Percentiles rank a stretch among this genome's conserved stretches.
Conservation (phyloP, 2,113 vertebrate genomes). For the Chroicocephalus ridibundus region DNA sequence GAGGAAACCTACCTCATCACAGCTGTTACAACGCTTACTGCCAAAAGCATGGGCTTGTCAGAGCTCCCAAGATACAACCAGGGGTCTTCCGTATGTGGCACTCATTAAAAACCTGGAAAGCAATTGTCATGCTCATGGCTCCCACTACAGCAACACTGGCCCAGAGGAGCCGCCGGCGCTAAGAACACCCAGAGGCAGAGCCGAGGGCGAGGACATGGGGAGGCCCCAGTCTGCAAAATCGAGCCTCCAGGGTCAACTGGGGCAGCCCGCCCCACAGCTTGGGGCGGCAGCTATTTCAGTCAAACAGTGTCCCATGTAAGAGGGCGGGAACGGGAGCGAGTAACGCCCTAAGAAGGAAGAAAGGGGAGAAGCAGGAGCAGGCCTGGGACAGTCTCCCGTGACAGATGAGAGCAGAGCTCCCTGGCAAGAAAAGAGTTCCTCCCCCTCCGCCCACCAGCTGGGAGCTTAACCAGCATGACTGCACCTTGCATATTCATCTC, state of each 20-base stretch:
- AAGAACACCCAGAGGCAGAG: not conserved
- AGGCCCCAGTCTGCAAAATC: not conserved
- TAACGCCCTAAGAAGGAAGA: conserved; percentile 46
- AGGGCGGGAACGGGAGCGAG: not conserved
- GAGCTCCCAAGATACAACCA: not conserved
- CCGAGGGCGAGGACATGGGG: accelerated
- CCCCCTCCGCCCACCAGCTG: not conserved
- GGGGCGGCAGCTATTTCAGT: not conserved
- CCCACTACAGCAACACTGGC: not conserved
- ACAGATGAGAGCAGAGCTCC: not conserved
- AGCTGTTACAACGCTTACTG: conserved; percentile 23
- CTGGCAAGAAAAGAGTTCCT: conserved; percentile 13
- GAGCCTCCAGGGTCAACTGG: not conserved
- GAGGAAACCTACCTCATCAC: conserved; percentile 43
- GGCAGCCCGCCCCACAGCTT: not conserved
- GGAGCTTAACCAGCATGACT: not conserved
- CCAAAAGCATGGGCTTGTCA: conserved; percentile 15
- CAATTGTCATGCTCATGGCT: not conserved
- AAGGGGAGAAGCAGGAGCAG: not conserved
- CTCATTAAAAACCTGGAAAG: conserved; percentile 34
- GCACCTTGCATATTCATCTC: conserved; percentile 35
- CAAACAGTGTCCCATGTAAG: not conserved
- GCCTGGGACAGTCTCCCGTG: not conserved
- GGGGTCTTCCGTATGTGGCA: not conserved
- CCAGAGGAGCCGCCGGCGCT: not conserved